Percentiles rank a stretch among this genome's conserved stretches.
Evolutionary conservation across 2,888 invertebrate genomes (phyloP).

Genomic region (Chironomus riparius): DNA sequence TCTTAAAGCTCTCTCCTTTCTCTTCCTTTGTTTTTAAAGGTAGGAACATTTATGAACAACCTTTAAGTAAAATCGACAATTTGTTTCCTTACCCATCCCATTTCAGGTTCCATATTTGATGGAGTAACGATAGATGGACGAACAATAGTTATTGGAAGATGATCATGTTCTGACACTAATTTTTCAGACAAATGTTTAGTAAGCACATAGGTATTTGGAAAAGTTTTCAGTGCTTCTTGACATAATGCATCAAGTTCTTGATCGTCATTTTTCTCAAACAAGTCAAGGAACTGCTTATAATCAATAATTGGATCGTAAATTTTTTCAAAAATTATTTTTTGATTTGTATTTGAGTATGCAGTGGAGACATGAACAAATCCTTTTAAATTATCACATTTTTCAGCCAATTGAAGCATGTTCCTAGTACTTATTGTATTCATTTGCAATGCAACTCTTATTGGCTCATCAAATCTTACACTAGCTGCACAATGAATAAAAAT

Average conservation of each 20-base stretch:
- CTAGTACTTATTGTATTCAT: slow-evolving; percentile 30
- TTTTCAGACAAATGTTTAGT: slow-evolving; percentile 49
- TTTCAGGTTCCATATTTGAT: slow-evolving; percentile 30
- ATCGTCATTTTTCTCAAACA: neutral
- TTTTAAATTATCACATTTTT: slow-evolving; percentile 29
- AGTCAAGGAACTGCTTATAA: slow-evolving; percentile 29
- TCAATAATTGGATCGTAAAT: slow-evolving; percentile 39
- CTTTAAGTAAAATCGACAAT: neutral
- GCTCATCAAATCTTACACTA: slow-evolving; percentile 47
- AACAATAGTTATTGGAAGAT: slow-evolving; percentile 46
- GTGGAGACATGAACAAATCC: slow-evolving; percentile 47
- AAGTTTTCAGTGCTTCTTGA: slow-evolving; percentile 30
- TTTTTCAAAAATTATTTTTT: slow-evolving; percentile 43
- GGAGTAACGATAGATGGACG: slow-evolving; percentile 44
- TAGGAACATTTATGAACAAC: too few species aligned
- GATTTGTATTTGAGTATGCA: slow-evolving; percentile 49
- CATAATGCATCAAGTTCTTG: slow-evolving; percentile 7
- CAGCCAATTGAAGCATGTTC: slow-evolving; percentile 29
- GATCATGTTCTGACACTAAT: slow-evolving; percentile 39
- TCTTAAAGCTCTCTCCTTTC: too few species aligned
- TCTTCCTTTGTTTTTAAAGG: too few species aligned
- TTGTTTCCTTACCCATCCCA: slow-evolving; percentile 47
- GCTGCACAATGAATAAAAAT: slow-evolving; percentile 49
- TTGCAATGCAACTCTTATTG: slow-evolving; percentile 37
- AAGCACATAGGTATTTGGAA: slow-evolving; percentile 51